A percentile compares a stretch with the other conserved stretches of the same genome.
These are phyloP conservation scores for Pygoscelis adeliae DNA, from an alignment of 2,113 vertebrate species.

Conservation along the genomic window DNA sequence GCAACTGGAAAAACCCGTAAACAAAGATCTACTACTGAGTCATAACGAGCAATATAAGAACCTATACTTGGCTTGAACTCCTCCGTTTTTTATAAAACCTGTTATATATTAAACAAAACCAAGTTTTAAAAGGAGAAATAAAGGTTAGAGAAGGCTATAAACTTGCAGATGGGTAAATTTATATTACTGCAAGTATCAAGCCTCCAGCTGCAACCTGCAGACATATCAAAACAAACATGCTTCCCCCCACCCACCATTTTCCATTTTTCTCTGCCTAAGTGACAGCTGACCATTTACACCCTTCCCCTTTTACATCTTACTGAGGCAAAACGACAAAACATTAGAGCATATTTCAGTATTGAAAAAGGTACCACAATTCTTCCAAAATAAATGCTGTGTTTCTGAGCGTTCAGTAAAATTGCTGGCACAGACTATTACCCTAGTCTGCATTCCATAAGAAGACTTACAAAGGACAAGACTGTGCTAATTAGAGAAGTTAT, in stretches of 20 bases:
- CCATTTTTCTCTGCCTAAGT: background rate
- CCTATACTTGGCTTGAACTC: background rate
- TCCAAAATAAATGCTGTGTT: background rate
- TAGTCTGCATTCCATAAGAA: background rate
- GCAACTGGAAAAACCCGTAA: background rate
- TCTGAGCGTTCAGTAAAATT: background rate
- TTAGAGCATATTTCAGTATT: background rate
- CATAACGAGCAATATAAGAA: background rate
- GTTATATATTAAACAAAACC: background rate
- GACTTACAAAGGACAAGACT: background rate
- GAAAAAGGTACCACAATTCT: background rate
- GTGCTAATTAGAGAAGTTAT: background rate
- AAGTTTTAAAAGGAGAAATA: background rate
- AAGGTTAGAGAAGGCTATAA: background rate
- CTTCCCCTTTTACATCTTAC: background rate
- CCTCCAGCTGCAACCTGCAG: background rate
- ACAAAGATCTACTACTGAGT: background rate
- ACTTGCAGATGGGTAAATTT: background rate
- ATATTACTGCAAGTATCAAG: background rate
- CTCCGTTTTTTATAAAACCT: background rate
- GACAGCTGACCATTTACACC: background rate
- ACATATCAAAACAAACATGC: background rate
- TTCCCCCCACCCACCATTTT: background rate
- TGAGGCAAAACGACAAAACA: background rate
- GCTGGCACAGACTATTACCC: background rate